Percentiles rank a stretch among this genome's conserved stretches.
phyloP scores from a whole-genome alignment of 2,113 vertebrate species.

The Hippopotamus amphibius region DNA sequence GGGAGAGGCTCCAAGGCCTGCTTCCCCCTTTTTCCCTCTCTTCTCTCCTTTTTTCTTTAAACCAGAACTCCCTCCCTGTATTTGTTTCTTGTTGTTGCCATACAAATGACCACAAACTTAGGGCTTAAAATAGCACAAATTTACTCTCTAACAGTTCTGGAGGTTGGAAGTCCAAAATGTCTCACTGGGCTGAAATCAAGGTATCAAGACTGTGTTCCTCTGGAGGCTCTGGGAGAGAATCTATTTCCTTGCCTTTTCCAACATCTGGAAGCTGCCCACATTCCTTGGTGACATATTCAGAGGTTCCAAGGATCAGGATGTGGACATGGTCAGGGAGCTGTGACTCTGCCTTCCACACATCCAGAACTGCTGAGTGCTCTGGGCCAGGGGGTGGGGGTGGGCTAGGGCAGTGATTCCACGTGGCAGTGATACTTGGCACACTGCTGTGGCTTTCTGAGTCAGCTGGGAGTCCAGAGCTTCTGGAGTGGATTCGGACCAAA shows the following conservation, averaged over 20 bases:
- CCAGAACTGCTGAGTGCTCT: neutral
- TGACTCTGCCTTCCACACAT: neutral
- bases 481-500: neutral
- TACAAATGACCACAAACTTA: neutral
- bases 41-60: neutral
- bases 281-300: neutral
- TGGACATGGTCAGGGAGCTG: neutral
- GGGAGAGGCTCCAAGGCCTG: neutral
- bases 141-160: neutral
- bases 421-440: rapidly evolving
- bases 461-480: neutral
- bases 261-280: neutral
- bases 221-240: neutral
- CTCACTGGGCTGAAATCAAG: neutral
- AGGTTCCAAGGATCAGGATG: neutral
- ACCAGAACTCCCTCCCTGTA: neutral
- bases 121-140: neutral
- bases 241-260: neutral
- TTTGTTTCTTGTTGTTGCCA: neutral
- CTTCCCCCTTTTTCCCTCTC: neutral
- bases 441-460: neutral
- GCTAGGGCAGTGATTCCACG: neutral
- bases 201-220: neutral
- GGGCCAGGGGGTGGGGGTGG: rapidly evolving
- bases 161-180: neutral